A percentile compares a stretch with the other conserved stretches of the same genome.
Evolutionary conservation across 37 sponge, comb jelly and placozoan genomes (phyloP).

Genomic region (Crambe crambe): DNA sequence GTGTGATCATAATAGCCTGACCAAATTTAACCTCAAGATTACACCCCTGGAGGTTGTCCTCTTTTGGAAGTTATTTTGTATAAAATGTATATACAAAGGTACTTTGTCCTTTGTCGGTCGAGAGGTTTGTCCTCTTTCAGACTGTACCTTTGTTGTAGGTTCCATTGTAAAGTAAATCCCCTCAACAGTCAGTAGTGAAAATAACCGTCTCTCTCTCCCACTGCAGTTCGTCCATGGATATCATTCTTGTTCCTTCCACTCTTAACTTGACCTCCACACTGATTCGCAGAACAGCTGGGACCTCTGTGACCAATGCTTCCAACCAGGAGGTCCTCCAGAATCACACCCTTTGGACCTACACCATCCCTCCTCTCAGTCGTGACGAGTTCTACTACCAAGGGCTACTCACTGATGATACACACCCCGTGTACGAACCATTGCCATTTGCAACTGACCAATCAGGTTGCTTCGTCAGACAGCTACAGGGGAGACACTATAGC

Average conservation of each 20-base stretch:
- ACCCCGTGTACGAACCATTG: slow-evolving; percentile 38
- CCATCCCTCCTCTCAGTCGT: slow-evolving; percentile 60
- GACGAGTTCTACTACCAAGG: slow-evolving; percentile 60
- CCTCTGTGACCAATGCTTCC: neutral
- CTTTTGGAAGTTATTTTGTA: too few relatives aligned
- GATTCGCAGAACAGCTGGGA: slow-evolving; percentile 45
- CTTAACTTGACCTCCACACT: slow-evolving; percentile 63
- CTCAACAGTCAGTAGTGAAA: too few relatives aligned
- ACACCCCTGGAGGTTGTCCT: too few relatives aligned
- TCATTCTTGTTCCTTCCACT: slow-evolving; percentile 43
- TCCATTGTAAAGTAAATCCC: too few relatives aligned
- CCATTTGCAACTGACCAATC: slow-evolving; percentile 15
- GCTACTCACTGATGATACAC: slow-evolving; percentile 35
- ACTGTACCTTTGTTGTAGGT: too few relatives aligned
- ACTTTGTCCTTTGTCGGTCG: too few relatives aligned
- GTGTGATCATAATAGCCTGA: too few relatives aligned
- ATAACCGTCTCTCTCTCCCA: too few relatives aligned
- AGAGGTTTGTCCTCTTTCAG: too few relatives aligned
- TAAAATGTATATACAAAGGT: too few relatives aligned
- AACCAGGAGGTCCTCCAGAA: slow-evolving; percentile 52
- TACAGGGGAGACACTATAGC: slow-evolving; percentile 40
- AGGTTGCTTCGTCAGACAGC: slow-evolving; percentile 63
- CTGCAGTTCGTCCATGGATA: slow-evolving; percentile 76
- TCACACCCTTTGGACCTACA: slow-evolving; percentile 56
- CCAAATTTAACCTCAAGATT: too few relatives aligned